A percentile compares a stretch with the other conserved stretches of the same genome.
Evolutionary conservation across 2,797 vertebrate species (phyloP).

Genomic region (Syndactyla subalaris): DNA sequence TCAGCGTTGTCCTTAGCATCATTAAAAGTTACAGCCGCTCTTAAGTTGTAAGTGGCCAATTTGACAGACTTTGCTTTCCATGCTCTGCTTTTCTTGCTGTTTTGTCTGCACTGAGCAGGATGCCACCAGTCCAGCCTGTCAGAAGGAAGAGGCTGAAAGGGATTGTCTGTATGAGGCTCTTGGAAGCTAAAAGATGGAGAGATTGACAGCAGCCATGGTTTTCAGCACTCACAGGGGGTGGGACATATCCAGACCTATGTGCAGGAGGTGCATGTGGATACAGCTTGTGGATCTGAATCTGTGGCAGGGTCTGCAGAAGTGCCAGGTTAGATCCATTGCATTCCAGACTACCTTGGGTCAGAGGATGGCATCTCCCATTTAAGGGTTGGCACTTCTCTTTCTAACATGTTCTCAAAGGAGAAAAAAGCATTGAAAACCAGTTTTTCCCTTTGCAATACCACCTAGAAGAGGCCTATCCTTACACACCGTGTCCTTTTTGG

Average conservation of each 20-base stretch:
- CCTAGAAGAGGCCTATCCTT: background rate
- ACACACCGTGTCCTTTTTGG: background rate
- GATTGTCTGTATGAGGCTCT: background rate
- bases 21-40: conserved; percentile 64
- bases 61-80: conserved; percentile 27
- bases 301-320: background rate
- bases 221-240: background rate
- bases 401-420: accelerated
- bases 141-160: background rate
- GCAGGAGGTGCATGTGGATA: background rate
- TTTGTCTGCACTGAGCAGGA: background rate
- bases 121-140: background rate
- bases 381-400: background rate
- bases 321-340: background rate
- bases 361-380: background rate
- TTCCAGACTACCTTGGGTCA: conserved; percentile 34
- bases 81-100: background rate
- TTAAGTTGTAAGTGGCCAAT: conserved; percentile 42
- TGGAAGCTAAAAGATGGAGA: background rate
- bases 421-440: background rate
- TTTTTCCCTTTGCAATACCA: background rate
- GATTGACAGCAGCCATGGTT: background rate
- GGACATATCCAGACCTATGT: accelerated
- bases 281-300: accelerated
- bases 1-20: conserved; percentile 38